These are phyloP conservation scores for Plagiodera versicolora DNA, from an alignment of 2,888 invertebrate genomes.

Conservation along the genomic window DNA sequence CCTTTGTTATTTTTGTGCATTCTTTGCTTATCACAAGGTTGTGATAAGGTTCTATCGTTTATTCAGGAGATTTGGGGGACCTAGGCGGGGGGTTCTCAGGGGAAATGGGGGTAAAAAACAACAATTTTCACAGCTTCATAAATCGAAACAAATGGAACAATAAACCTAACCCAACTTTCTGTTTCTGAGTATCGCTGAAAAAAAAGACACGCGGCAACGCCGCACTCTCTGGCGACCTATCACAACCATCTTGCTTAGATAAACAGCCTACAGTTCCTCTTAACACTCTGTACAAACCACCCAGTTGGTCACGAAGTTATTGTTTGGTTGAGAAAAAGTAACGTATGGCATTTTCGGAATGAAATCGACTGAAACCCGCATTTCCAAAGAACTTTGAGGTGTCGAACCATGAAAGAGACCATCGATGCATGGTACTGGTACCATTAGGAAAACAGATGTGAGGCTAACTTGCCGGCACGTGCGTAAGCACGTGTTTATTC, in stretches of 20 bases:
- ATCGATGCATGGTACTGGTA: conserved; percentile 22
- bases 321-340: too few relatives aligned
- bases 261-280: too few relatives aligned
- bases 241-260: too few relatives aligned
- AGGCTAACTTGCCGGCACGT: conserved; percentile 29
- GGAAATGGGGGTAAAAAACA: not conserved
- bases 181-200: too few relatives aligned
- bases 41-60: conserved; percentile 22
- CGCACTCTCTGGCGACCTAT: too few relatives aligned
- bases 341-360: too few relatives aligned
- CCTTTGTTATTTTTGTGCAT: conserved; percentile 50
- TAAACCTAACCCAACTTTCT: too few relatives aligned
- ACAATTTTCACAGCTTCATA: too few relatives aligned
- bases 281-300: too few relatives aligned
- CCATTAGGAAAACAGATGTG: conserved; percentile 26
- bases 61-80: conserved; percentile 32
- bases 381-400: conserved; percentile 11
- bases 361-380: not conserved
- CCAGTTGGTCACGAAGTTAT: too few relatives aligned
- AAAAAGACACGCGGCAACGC: too few relatives aligned
- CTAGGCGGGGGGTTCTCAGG: conserved; percentile 27
- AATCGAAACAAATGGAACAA: too few relatives aligned
- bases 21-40: conserved; percentile 27
- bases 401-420: conserved; percentile 17
- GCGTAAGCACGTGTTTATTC: conserved; percentile 27